Percentiles rank a stretch among this genome's conserved stretches.
Evolutionary conservation across 1,140 invertebrate species (phyloP).

Genomic region (Zaprionus kolodkinae): DNA sequence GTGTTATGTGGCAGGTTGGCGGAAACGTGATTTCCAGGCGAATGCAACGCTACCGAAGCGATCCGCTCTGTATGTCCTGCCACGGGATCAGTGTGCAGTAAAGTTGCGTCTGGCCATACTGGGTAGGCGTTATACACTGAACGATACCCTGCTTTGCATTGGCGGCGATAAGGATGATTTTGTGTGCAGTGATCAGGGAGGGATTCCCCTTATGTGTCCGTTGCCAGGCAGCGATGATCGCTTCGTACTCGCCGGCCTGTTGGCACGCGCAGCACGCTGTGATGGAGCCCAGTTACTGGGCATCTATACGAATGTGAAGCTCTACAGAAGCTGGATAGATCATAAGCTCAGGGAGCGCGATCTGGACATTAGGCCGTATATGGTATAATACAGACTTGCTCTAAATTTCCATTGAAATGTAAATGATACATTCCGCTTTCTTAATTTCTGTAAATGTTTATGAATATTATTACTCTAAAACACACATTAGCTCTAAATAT

Average conservation of each 20-base stretch:
- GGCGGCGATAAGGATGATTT: conserved; percentile 63
- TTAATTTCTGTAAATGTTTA: background rate
- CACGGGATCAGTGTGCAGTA: conserved; percentile 54
- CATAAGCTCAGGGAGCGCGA: conserved; percentile 56
- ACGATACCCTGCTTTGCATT: conserved; percentile 57
- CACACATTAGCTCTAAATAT: background rate
- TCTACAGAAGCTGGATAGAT: conserved; percentile 64
- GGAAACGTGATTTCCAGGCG: conserved; percentile 33
- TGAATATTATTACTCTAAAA: background rate
- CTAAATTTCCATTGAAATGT: background rate
- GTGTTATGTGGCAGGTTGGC: conserved; percentile 65
- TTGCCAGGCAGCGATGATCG: conserved; percentile 45
- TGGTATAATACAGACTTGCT: conserved; percentile 21
- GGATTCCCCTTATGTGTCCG: conserved; percentile 58
- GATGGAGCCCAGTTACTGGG: conserved; percentile 59
- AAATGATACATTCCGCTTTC: background rate
- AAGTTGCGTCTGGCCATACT: conserved; percentile 55
- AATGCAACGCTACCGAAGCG: conserved; percentile 50
- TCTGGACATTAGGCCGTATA: conserved; percentile 60
- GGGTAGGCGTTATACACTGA: conserved; percentile 49
- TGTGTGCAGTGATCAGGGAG: conserved; percentile 52
- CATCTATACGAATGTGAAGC: conserved; percentile 56
- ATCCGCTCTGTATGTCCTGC: conserved; percentile 52
- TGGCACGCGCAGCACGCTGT: conserved; percentile 52
- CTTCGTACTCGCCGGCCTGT: conserved; percentile 50